Evolutionary conservation across 2,888 invertebrate genomes (phyloP), one percentile per base, ranked within the genome.

Genomic region (Chaitophorus viminalis): DNA sequence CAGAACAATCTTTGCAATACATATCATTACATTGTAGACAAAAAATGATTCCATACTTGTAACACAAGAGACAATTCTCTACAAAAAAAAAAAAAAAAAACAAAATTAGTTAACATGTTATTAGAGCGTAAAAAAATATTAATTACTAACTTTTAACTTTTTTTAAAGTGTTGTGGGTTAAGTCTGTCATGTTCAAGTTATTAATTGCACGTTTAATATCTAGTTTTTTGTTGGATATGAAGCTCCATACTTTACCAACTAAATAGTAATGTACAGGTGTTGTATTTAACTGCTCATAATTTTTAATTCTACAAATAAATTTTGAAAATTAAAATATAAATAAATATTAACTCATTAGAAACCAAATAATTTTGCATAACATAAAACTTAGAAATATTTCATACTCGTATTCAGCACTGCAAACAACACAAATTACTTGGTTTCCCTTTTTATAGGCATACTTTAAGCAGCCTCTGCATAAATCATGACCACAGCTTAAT

Each of bases 1-100:
- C 75, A 87, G 90, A 91, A 88, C 92, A 92, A 2, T n/a, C 5
- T 1, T 75, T 74, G 87, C 91, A 92, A 68, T 90, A 91, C 2
- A 90, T 88, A 17, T 89, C 90, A 21, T 89, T 72, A 70, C 92
- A 92, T 33, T 91, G 90, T 5, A 88, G 89, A 83, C 92, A 91
- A 52, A 79, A 79, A n/a, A 29, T 46, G 25, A 9, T 3, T 39
- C 81, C 60, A 87, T 4, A 60, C 60, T 60, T 87, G 14, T 81
- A 46, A 81, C 87, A 87, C 3, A 1, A 36, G 17, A 72, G 14
- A 74, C 86, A 86, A 33, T 36, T 33, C 17, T 74, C 87, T 87
- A 74, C 29, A 60, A 21, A 33, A 85, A 70, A n/a, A 36, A 84
- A 84, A 18, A 14, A 60, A 75, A n/a, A 36, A 36, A 54, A 52